Conservation (phyloP, 1,140 invertebrate genomes). For the Papilio glaucus region DNA sequence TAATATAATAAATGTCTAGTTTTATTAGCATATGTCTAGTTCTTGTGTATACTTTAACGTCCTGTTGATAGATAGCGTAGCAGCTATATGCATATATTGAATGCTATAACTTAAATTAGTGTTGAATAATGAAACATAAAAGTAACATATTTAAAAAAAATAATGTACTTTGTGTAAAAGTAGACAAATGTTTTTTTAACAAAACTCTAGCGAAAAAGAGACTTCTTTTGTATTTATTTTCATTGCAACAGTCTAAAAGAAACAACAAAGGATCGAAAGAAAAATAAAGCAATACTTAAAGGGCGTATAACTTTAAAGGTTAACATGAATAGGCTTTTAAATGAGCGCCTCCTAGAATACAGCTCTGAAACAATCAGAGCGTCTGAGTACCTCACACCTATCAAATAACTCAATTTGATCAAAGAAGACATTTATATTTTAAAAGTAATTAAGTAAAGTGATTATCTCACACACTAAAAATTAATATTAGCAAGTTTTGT, state of each 20-base stretch:
- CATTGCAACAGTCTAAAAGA: not conserved
- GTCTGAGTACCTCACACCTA: not conserved
- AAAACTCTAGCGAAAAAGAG: not conserved
- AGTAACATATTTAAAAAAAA: too few species aligned
- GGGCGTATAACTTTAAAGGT: slow-evolving; percentile 24
- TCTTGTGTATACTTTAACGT: too few species aligned
- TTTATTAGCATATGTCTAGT: too few species aligned
- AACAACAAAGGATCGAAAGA: not conserved
- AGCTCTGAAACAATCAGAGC: not conserved
- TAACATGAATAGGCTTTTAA: slow-evolving; percentile 29
- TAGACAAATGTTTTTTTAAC: not conserved
- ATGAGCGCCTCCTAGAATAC: not conserved
- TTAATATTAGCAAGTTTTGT: too few species aligned
- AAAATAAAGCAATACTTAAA: slow-evolving; percentile 7
- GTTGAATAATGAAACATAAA: too few species aligned
- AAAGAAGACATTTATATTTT: not conserved
- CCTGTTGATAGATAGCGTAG: too few species aligned
- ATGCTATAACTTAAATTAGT: too few species aligned
- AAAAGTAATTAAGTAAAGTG: too few species aligned
- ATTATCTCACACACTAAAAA: not conserved
- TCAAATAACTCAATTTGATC: not conserved
- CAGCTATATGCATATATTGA: too few species aligned
- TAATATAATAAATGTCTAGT: too few species aligned
- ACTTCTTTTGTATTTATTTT: not conserved
- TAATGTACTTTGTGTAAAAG: not conserved